phyloP scores from a whole-genome alignment of 1,140 invertebrate genomes.

The Ptiloglossa arizonensis region DNA sequence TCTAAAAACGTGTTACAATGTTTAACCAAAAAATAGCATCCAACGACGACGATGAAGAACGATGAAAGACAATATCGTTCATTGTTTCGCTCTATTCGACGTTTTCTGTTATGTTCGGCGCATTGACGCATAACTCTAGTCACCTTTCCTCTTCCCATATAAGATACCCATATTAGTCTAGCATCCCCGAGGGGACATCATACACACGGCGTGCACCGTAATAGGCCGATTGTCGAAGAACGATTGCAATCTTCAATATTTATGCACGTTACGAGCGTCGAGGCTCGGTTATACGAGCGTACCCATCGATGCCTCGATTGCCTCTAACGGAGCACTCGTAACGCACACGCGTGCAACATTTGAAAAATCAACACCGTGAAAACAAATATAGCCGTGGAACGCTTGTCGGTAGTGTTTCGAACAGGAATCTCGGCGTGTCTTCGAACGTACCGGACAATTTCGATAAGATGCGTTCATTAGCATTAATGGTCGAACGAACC shows the following conservation, averaged over 20 bases:
- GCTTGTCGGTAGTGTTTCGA: too few species aligned
- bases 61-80: not conserved
- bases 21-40: too few species aligned
- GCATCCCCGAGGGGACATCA: not conserved
- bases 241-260: conserved; percentile 53
- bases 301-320: not conserved
- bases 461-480: too few species aligned
- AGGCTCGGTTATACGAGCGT: conserved; percentile 34
- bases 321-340: not conserved
- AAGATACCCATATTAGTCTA: not conserved
- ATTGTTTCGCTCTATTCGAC: not conserved
- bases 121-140: not conserved
- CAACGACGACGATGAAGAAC: not conserved
- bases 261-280: conserved; percentile 34
- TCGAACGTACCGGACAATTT: too few species aligned
- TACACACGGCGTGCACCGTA: not conserved
- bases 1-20: too few species aligned
- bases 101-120: not conserved
- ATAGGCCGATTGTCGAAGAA: conserved; percentile 30
- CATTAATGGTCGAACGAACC: too few species aligned
- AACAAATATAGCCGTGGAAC: too few species aligned
- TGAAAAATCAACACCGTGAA: too few species aligned
- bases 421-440: too few species aligned
- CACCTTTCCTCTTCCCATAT: not conserved
- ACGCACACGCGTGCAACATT: not conserved